phyloP scores from a whole-genome alignment of 2,888 invertebrate species.

The Mimas tiliae region DNA sequence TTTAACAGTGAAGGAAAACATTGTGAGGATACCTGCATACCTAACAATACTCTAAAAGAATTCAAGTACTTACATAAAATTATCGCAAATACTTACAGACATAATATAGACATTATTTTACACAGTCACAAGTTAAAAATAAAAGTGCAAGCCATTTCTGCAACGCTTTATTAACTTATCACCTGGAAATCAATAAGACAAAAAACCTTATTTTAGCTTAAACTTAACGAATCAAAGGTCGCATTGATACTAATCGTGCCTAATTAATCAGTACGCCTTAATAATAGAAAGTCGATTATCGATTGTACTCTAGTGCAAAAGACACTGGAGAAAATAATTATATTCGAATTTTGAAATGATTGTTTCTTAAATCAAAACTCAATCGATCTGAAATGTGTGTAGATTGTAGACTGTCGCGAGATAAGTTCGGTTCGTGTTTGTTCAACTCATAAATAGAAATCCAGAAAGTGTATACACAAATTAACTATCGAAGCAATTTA shows the following conservation, averaged over 20 bases:
- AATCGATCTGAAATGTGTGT: not conserved
- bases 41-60: too few species aligned
- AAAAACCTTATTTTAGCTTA: constrained; percentile 57
- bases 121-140: too few species aligned
- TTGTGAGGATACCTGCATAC: too few species aligned
- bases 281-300: constrained; percentile 74
- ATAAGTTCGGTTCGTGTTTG: not conserved
- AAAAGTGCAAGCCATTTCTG: too few species aligned
- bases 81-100: too few species aligned
- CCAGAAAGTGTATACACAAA: constrained; percentile 9
- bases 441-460: not conserved
- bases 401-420: not conserved
- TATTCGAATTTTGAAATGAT: not conserved
- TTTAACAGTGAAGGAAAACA: too few species aligned
- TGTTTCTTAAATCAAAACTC: constrained; percentile 9
- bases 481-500: constrained; percentile 5
- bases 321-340: constrained; percentile 71
- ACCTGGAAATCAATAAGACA: constrained; percentile 41
- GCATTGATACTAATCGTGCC: constrained; percentile 71
- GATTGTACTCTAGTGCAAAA: constrained; percentile 56
- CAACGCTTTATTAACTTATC: not conserved
- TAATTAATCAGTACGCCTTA: constrained; percentile 82
- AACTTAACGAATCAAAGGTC: constrained; percentile 57
- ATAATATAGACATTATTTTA: too few species aligned
- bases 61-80: too few species aligned